phyloP scores from a whole-genome alignment of 1,140 invertebrate genomes.

The Sesamia nonagrioides region DNA sequence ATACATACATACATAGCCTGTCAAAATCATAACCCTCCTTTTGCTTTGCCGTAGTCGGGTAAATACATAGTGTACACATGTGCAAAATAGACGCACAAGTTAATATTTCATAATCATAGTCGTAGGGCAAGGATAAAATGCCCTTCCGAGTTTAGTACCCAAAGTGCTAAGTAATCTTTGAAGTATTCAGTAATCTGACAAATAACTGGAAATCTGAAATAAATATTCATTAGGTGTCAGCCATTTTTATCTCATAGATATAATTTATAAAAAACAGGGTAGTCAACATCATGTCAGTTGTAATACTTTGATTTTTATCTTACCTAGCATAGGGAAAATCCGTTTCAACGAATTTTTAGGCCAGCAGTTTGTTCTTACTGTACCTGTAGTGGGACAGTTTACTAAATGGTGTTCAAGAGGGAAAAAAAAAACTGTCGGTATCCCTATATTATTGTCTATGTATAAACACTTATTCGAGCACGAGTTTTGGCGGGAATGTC shows the following conservation, averaged over 20 bases:
- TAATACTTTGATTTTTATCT: too few relatives aligned
- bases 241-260: neutral
- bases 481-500: too few relatives aligned
- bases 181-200: conserved; percentile 5
- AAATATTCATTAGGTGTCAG: conserved; percentile 14
- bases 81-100: neutral
- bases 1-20: too few relatives aligned
- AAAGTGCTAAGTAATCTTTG: conserved; percentile 14
- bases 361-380: neutral
- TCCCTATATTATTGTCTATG: conserved; percentile 33
- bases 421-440: conserved; percentile 25
- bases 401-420: conserved; percentile 36
- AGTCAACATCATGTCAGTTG: too few relatives aligned
- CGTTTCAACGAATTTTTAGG: too few relatives aligned
- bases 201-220: conserved; percentile 7
- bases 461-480: conserved; percentile 39
- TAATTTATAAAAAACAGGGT: neutral
- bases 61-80: too few relatives aligned
- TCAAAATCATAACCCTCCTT: too few relatives aligned
- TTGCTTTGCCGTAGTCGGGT: too few relatives aligned
- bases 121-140: neutral
- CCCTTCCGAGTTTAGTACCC: neutral
- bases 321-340: too few relatives aligned
- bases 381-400: conserved; percentile 20
- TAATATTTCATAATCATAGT: neutral